Conservation (phyloP, 2,888 invertebrate species). For the Cephus pygmeus region DNA sequence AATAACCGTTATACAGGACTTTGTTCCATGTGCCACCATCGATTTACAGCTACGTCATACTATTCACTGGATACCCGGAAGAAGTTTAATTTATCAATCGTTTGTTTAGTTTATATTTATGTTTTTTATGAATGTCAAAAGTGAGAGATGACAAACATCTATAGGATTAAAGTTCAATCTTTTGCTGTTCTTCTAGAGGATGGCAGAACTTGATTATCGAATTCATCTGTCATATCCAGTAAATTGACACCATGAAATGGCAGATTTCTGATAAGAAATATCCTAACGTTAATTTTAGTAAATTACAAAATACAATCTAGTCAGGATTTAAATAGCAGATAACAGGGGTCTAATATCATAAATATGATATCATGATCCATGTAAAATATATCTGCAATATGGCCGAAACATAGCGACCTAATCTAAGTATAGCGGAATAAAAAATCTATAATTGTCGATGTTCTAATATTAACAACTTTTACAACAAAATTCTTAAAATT, state of each 20-base stretch:
- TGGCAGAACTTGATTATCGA: background rate
- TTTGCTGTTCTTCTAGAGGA: background rate
- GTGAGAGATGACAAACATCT: background rate
- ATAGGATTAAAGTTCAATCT: background rate
- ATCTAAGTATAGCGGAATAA: background rate
- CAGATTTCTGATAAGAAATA: background rate
- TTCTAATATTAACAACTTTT: background rate
- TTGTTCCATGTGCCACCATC: background rate
- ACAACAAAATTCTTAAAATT: background rate
- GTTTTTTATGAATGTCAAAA: background rate
- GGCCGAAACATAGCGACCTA: background rate
- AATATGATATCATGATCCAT: background rate
- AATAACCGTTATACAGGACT: conserved; percentile 38
- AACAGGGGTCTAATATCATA: background rate
- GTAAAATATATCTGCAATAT: background rate
- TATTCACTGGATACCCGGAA: background rate
- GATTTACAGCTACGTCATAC: background rate
- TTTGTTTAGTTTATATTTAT: background rate
- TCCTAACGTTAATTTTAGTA: background rate
- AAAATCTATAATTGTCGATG: background rate
- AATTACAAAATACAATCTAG: background rate
- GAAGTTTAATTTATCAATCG: background rate
- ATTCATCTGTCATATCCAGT: background rate
- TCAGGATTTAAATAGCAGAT: background rate
- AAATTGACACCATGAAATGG: background rate